A percentile compares a stretch with the other conserved stretches of the same genome.
phyloP scores from a whole-genome alignment of 1,140 invertebrate genomes.

The Temnothorax curvispinosus region DNA sequence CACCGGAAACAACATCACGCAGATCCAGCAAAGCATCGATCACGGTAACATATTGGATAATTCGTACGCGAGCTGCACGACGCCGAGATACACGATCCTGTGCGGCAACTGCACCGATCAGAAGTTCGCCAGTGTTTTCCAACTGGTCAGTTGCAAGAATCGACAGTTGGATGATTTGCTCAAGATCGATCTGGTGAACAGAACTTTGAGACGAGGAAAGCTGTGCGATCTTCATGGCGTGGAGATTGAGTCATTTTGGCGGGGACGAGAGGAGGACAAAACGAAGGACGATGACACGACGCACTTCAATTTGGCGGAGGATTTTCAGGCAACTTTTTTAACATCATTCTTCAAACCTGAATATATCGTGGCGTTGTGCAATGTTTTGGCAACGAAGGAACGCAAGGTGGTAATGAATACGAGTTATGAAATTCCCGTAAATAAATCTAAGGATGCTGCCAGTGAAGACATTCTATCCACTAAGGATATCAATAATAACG shows the following conservation, averaged over 20 bases:
- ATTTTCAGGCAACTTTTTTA: constrained; percentile 83
- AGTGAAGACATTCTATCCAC: constrained; percentile 25
- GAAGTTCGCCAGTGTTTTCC: constrained; percentile 88
- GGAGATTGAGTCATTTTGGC: constrained; percentile 84
- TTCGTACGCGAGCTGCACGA: constrained; percentile 84
- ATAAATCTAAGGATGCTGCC: constrained; percentile 54
- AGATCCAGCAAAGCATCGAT: constrained; percentile 81
- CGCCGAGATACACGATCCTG: constrained; percentile 89
- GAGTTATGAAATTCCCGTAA: constrained; percentile 78
- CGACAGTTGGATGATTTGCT: constrained; percentile 86
- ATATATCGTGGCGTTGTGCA: constrained; percentile 92
- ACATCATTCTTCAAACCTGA: constrained; percentile 88
- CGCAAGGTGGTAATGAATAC: constrained; percentile 89
- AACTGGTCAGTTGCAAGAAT: constrained; percentile 88
- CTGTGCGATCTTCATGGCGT: constrained; percentile 85
- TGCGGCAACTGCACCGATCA: constrained; percentile 90
- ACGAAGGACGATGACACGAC: constrained; percentile 62
- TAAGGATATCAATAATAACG: constrained; percentile 3
- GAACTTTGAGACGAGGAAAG: constrained; percentile 86
- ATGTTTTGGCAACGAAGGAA: constrained; percentile 89
- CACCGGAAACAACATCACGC: constrained; percentile 84
- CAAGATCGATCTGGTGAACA: constrained; percentile 85
- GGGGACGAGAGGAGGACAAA: constrained; percentile 67
- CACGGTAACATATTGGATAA: constrained; percentile 67
- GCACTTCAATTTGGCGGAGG: constrained; percentile 67